These are phyloP conservation scores for Poeciliopsis infans DNA, from an alignment of 2,797 vertebrate species.

Conservation along the genomic window DNA sequence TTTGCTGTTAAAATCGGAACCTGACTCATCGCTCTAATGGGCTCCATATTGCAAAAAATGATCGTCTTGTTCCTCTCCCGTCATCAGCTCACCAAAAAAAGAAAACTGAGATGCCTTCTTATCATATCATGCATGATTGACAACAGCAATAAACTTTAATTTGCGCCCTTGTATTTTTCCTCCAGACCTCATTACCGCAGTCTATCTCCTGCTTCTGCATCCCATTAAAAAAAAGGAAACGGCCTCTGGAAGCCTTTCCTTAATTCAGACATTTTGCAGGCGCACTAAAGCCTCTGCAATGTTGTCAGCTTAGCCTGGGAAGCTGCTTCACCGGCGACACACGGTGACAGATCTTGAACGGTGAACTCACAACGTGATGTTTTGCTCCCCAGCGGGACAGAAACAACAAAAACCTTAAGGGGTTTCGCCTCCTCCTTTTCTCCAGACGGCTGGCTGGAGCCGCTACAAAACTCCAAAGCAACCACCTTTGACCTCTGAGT, in stretches of 20 bases:
- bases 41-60: not conserved
- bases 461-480: not conserved
- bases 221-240: constrained; percentile 9
- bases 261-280: constrained; percentile 30
- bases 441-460: not conserved
- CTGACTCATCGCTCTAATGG: not conserved
- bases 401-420: not conserved
- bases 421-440: not conserved
- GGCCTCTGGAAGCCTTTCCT: constrained; percentile 16
- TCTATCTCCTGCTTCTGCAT: not conserved
- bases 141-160: not conserved
- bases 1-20: not conserved
- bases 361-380: not conserved
- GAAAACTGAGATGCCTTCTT: not conserved
- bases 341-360: not conserved
- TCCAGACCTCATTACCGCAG: not conserved
- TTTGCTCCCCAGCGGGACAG: not conserved
- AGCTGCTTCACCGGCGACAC: constrained; percentile 1
- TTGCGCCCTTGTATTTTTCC: not conserved
- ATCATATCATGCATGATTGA: constrained; percentile 4
- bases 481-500: too few species aligned
- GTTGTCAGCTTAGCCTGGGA: not conserved
- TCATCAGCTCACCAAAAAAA: not conserved
- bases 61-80: not conserved
- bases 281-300: constrained; percentile 9